A percentile compares a stretch with the other conserved stretches of the same genome.
phyloP scores from a whole-genome alignment of 2,888 invertebrate species.

The Lithophane semibrunnea region DNA sequence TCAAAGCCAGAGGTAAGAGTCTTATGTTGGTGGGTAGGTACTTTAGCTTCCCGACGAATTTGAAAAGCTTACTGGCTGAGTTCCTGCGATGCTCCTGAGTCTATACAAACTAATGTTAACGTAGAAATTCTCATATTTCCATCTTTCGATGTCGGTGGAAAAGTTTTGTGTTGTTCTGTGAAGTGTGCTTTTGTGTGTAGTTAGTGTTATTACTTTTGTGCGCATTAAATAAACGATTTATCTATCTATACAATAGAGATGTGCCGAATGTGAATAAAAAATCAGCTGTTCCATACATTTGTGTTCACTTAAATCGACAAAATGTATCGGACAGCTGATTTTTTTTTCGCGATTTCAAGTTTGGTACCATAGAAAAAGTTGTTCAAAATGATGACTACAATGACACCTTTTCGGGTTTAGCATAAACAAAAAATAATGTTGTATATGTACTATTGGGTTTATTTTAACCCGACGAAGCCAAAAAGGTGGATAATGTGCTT shows the following conservation, averaged over 20 bases:
- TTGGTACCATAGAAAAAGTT: too few species aligned
- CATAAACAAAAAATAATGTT: too few species aligned
- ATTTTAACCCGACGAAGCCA: not conserved
- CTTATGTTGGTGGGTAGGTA: constrained; percentile 73
- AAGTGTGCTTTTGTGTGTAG: too few species aligned
- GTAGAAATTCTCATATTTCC: constrained; percentile 17
- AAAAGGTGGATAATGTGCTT: not conserved
- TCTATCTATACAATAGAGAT: too few species aligned
- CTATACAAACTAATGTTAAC: constrained; percentile 50
- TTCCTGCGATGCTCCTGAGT: constrained; percentile 59
- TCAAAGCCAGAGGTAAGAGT: constrained; percentile 75
- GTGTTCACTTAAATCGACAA: too few species aligned
- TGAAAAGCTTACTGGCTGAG: constrained; percentile 69
- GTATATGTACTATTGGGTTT: not conserved
- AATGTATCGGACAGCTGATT: too few species aligned
- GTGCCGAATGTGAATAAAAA: too few species aligned
- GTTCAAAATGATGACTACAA: too few species aligned
- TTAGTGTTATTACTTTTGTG: not conserved
- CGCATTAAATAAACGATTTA: not conserved
- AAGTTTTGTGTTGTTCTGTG: not conserved
- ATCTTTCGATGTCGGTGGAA: not conserved
- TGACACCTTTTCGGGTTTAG: too few species aligned
- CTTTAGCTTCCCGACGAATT: constrained; percentile 71
- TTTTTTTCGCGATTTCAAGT: too few species aligned
- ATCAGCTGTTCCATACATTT: too few species aligned